Percentiles rank a stretch among this genome's conserved stretches.
These are phyloP conservation scores for Drosophila pectinifera DNA, from an alignment of 1,140 invertebrate genomes.

Conservation along the genomic window DNA sequence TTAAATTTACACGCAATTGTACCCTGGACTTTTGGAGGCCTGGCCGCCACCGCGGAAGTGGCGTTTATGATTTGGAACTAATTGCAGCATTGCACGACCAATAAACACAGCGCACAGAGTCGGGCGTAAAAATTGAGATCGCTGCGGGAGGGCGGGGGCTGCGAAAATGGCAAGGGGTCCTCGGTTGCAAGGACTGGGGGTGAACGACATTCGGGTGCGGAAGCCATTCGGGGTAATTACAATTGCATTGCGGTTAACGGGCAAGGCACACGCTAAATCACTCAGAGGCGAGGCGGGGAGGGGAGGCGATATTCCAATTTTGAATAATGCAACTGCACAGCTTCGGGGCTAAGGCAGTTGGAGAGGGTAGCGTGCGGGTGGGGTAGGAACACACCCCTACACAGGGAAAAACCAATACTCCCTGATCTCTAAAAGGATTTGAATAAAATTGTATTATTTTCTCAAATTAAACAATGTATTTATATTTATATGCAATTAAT, in stretches of 20 bases:
- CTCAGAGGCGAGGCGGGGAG: conserved; percentile 22
- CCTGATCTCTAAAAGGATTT: neutral
- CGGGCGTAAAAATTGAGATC: conserved; percentile 35
- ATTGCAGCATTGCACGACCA: conserved; percentile 68
- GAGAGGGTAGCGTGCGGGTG: neutral
- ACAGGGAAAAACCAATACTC: neutral
- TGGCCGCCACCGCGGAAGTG: conserved; percentile 50
- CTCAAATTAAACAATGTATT: too few relatives aligned
- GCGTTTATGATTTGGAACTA: conserved; percentile 82
- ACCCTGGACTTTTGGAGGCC: conserved; percentile 16
- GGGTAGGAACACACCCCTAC: conserved; percentile 2
- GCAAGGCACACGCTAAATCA: conserved; percentile 77
- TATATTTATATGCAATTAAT: too few relatives aligned
- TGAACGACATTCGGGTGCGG: conserved; percentile 42
- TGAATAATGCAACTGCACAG: conserved; percentile 71
- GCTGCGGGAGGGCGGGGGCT: neutral
- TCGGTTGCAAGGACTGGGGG: neutral
- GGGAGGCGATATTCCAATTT: conserved; percentile 50
- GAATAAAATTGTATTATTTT: too few relatives aligned
- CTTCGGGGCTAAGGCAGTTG: conserved; percentile 15
- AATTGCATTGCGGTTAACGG: conserved; percentile 82
- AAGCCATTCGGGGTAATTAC: conserved; percentile 79
- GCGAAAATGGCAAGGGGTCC: neutral
- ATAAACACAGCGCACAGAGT: conserved; percentile 48
- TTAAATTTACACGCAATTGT: conserved; percentile 79